A percentile compares a stretch with the other conserved stretches of the same genome.
Evolutionary conservation across 30 jellyfish, hydroid and myxozoan species (phyloP).

Genomic region (Aurelia sp.): DNA sequence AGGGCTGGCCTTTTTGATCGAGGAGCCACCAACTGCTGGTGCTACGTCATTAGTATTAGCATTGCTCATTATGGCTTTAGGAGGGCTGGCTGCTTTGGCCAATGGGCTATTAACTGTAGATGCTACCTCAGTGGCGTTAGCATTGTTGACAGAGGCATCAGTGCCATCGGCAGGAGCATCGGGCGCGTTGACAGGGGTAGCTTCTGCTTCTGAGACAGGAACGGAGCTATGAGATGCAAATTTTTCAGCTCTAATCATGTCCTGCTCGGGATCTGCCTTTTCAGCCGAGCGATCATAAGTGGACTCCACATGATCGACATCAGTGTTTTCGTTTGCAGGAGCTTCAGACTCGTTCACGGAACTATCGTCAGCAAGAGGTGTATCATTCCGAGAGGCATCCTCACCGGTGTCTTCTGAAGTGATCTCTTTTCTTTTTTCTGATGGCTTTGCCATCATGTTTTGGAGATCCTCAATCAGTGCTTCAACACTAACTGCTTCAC

Average conservation of each 20-base stretch:
- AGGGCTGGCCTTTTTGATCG: background rate
- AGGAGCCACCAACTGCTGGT: background rate
- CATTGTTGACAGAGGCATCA: background rate
- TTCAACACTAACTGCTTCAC: constrained; percentile 3
- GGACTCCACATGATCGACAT: background rate
- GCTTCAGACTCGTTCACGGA: background rate
- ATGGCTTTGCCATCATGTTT: constrained; percentile 1
- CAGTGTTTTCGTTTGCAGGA: background rate
- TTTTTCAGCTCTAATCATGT: too few relatives aligned
- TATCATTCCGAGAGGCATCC: background rate
- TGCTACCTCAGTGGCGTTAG: background rate
- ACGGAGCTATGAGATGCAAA: too few relatives aligned
- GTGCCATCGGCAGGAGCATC: background rate
- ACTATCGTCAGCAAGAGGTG: background rate
- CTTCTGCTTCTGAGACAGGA: background rate
- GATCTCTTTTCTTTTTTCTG: background rate
- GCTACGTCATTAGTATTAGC: background rate
- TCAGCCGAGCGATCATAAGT: too few relatives aligned
- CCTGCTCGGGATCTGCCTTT: too few relatives aligned
- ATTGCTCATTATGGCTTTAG: background rate
- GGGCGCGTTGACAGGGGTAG: background rate
- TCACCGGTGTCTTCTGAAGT: background rate
- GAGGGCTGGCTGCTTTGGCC: background rate
- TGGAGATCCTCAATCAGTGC: constrained; percentile 18
- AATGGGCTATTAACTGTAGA: background rate